These are phyloP conservation scores for Nyctibius bracteatus DNA, from an alignment of 2,113 vertebrate species.

Conservation along the genomic window DNA sequence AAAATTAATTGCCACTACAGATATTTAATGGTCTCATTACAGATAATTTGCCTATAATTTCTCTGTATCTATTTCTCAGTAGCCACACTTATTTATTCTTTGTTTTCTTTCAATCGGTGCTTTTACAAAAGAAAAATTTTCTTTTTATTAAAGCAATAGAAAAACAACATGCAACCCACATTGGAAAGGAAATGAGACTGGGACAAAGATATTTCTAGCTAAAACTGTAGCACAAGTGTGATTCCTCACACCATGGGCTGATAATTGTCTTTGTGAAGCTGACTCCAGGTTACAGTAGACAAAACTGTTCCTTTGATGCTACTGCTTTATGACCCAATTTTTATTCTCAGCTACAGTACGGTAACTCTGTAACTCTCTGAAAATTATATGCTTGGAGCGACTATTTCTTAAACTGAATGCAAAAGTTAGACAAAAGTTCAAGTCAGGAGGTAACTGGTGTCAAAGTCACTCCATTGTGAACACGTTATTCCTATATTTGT, in stretches of 20 bases:
- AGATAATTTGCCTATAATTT: not conserved
- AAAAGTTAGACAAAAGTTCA: not conserved
- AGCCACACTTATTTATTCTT: not conserved
- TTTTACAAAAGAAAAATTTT: not conserved
- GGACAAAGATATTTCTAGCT: not conserved
- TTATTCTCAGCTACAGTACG: not conserved
- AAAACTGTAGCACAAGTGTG: not conserved
- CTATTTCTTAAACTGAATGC: not conserved
- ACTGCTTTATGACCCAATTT: not conserved
- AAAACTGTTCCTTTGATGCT: not conserved
- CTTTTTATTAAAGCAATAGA: not conserved
- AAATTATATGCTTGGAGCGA: not conserved
- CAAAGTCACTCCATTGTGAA: not conserved
- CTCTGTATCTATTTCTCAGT: not conserved
- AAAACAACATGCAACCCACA: not conserved
- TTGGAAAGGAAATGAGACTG: not conserved
- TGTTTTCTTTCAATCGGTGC: not conserved
- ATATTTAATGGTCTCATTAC: not conserved
- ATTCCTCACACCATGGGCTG: not conserved
- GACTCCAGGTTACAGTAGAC: not conserved
- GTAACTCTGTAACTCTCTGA: not conserved
- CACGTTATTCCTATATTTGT: not conserved
- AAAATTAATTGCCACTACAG: not conserved
- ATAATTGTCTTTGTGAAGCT: not conserved
- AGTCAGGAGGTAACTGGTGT: not conserved